phyloP scores from a whole-genome alignment of 2,797 vertebrate species.

The Neosalanx taihuensis region DNA sequence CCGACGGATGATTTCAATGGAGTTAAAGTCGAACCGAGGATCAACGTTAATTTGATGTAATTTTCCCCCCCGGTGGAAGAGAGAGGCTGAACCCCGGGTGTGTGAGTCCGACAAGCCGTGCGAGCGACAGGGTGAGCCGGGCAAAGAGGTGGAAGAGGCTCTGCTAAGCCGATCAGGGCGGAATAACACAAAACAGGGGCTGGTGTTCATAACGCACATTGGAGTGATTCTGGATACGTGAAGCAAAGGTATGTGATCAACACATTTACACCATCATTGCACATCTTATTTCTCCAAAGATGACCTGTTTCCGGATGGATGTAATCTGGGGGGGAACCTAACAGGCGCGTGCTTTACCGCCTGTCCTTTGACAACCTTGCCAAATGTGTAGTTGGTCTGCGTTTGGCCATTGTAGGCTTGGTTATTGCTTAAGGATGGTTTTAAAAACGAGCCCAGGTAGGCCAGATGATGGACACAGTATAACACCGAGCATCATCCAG shows the following conservation, averaged over 20 bases:
- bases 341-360: conserved; percentile 14
- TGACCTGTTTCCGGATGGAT: conserved; percentile 39
- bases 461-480: not conserved
- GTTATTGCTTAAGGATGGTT: not conserved
- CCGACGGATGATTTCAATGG: conserved; percentile 53
- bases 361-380: conserved; percentile 64
- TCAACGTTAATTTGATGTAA: conserved; percentile 32
- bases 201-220: conserved; percentile 53
- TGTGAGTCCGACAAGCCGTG: conserved; percentile 47
- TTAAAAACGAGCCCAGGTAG: not conserved
- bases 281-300: conserved; percentile 2
- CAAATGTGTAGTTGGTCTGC: not conserved
- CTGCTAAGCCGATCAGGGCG: conserved; percentile 76
- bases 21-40: conserved; percentile 58
- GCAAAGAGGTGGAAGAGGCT: conserved; percentile 46
- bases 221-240: conserved; percentile 53
- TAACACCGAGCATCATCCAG: conserved; percentile 1
- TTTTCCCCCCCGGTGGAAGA: conserved; percentile 16
- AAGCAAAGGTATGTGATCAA: conserved; percentile 62
- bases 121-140: conserved; percentile 35
- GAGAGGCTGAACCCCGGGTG: conserved; percentile 48
- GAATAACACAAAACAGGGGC: conserved; percentile 54
- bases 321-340: conserved; percentile 31
- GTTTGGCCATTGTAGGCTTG: not conserved
- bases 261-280: not conserved